phyloP scores from a whole-genome alignment of 37 sponge, comb jelly and placozoan species.

The Aplysina aerophoba region DNA sequence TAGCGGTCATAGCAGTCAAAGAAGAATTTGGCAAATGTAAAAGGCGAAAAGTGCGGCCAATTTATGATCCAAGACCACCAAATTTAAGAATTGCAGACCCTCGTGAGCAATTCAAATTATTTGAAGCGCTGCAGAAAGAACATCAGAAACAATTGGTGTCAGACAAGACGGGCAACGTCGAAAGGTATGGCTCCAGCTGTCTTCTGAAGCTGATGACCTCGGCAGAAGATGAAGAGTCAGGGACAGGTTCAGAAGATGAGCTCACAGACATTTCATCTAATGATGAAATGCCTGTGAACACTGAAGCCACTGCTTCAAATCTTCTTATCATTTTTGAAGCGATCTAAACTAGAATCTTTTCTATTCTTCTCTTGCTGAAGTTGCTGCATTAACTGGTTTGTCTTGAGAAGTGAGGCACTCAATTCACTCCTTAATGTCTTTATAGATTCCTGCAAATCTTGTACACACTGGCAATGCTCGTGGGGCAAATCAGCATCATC shows the following conservation, averaged over 20 bases:
- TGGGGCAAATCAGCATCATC: no score
- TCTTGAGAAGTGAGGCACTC: no score
- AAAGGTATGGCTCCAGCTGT: conserved; percentile 26
- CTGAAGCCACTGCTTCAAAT: not conserved
- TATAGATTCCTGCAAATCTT: no score
- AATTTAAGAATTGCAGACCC: conserved; percentile 6
- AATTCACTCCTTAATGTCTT: no score
- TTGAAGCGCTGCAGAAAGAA: not conserved
- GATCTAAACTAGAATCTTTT: no score
- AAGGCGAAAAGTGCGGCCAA: not conserved
- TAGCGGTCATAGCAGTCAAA: not conserved
- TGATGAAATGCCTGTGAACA: conserved; percentile 7
- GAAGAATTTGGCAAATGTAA: conserved; percentile 9
- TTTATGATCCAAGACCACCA: conserved; percentile 23
- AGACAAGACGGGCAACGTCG: conserved; percentile 21
- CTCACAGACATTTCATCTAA: conserved; percentile 3
- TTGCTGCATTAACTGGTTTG: no score
- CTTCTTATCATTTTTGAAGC: no score
- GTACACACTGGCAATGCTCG: no score
- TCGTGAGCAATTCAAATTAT: not conserved
- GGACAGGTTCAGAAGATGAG: conserved; percentile 8
- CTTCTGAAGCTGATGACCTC: not conserved
- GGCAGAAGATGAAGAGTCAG: conserved; percentile 1
- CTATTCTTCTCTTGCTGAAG: no score
- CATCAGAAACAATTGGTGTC: conserved; percentile 1